Conservation (phyloP, 1,140 invertebrate genomes). For the Drosophila auraria region DNA sequence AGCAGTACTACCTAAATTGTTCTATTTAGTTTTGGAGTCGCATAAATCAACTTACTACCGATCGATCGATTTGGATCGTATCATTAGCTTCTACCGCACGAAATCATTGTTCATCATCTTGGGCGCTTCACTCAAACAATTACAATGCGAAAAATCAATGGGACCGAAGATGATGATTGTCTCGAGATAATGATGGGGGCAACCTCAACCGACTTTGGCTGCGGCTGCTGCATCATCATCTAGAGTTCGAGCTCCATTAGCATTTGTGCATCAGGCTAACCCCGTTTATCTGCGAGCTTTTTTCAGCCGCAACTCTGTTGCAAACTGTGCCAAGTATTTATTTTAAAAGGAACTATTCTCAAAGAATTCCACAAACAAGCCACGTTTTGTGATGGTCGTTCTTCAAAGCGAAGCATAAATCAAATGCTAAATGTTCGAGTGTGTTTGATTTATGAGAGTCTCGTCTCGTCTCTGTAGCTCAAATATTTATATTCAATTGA, state of each 20-base stretch:
- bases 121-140: conserved; percentile 47
- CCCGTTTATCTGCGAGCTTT: conserved; percentile 15
- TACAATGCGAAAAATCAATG: conserved; percentile 63
- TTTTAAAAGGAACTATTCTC: conserved; percentile 8
- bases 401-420: conserved; percentile 27
- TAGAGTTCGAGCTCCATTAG: conserved; percentile 27
- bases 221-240: conserved; percentile 37
- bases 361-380: conserved; percentile 30
- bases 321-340: conserved; percentile 44
- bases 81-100: conserved; percentile 39
- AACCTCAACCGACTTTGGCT: conserved; percentile 59
- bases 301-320: background rate
- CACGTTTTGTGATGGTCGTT: conserved; percentile 22
- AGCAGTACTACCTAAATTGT: conserved; percentile 15
- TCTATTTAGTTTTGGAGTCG: conserved; percentile 19
- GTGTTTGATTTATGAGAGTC: conserved; percentile 41
- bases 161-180: conserved; percentile 46
- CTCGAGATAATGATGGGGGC: conserved; percentile 55
- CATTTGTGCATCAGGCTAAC: conserved; percentile 32
- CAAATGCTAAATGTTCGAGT: conserved; percentile 33
- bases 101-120: conserved; percentile 40
- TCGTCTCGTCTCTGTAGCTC: conserved; percentile 4
- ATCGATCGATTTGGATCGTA: conserved; percentile 7
- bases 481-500: conserved; percentile 49
- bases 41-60: conserved; percentile 51